Percentiles rank a stretch among this genome's conserved stretches.
These are phyloP conservation scores for Plebejus argus DNA, from an alignment of 2,888 invertebrate genomes.

Conservation along the genomic window DNA sequence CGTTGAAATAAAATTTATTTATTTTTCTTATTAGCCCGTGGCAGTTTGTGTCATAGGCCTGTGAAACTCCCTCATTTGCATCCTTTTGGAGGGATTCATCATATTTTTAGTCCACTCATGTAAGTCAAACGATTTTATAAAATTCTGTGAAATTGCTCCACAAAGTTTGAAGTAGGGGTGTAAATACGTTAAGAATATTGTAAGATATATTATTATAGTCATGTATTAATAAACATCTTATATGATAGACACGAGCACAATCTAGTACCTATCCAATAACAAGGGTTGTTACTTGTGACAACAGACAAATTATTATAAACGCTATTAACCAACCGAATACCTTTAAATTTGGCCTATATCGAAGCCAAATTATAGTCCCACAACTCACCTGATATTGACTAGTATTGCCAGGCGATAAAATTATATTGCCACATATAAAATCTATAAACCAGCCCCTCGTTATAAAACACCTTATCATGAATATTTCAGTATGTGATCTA, in stretches of 20 bases:
- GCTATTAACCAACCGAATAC: background rate
- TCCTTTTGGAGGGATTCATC: too few relatives aligned
- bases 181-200: too few relatives aligned
- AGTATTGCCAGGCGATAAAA: constrained; percentile 28
- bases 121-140: too few relatives aligned
- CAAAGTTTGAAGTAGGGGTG: too few relatives aligned
- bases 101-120: too few relatives aligned
- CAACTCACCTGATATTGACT: constrained; percentile 27
- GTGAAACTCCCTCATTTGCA: too few relatives aligned
- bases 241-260: background rate
- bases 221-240: background rate
- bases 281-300: background rate
- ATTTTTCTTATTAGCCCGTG: too few relatives aligned
- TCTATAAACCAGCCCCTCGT: constrained; percentile 6
- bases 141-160: too few relatives aligned
- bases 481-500: constrained; percentile 6
- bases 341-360: constrained; percentile 20
- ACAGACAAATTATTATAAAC: background rate
- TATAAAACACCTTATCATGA: constrained; percentile 26
- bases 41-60: too few relatives aligned
- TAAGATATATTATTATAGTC: too few relatives aligned
- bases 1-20: too few relatives aligned
- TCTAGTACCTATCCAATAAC: background rate
- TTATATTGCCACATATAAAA: constrained; percentile 25
- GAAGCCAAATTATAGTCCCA: constrained; percentile 5